These are phyloP conservation scores for Trichechus manatus DNA, from an alignment of 2,113 vertebrate species.

Conservation along the genomic window DNA sequence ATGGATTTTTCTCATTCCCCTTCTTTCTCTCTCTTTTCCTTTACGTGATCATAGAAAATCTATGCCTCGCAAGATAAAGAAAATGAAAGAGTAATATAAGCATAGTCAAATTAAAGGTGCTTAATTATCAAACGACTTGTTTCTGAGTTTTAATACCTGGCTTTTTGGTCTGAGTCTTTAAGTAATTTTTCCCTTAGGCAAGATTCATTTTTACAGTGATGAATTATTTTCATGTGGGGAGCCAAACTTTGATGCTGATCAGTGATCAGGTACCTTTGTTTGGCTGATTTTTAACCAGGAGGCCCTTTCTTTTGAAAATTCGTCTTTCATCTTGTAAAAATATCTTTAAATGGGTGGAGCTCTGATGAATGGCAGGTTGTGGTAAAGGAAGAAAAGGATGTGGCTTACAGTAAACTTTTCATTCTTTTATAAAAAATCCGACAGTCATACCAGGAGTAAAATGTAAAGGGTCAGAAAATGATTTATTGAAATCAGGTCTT, in stretches of 20 bases:
- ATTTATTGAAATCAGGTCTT: slow-evolving; percentile 26
- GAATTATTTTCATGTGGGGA: slow-evolving; percentile 67
- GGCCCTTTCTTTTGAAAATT: slow-evolving; percentile 73
- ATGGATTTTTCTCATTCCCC: too few species aligned
- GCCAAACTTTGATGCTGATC: slow-evolving; percentile 65
- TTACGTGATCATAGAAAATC: not conserved
- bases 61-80: not conserved
- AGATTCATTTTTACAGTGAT: slow-evolving; percentile 38
- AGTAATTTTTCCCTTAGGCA: not conserved
- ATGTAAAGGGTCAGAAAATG: not conserved
- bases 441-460: not conserved
- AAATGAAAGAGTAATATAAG: not conserved
- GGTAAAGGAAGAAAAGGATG: slow-evolving; percentile 60
- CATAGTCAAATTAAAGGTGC: not conserved
- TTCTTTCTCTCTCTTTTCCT: not conserved
- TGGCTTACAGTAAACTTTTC: slow-evolving; percentile 66
- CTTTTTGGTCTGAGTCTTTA: not conserved
- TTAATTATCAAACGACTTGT: not conserved
- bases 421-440: not conserved
- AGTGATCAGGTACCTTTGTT: slow-evolving; percentile 74
- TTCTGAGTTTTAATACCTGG: not conserved
- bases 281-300: slow-evolving; percentile 74
- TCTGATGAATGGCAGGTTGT: slow-evolving; percentile 55
- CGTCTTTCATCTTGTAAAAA: slow-evolving; percentile 79
- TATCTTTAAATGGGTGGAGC: slow-evolving; percentile 74